These are phyloP conservation scores for Sminthurinus signatus DNA, from an alignment of 1,140 invertebrate genomes.

Conservation along the genomic window DNA sequence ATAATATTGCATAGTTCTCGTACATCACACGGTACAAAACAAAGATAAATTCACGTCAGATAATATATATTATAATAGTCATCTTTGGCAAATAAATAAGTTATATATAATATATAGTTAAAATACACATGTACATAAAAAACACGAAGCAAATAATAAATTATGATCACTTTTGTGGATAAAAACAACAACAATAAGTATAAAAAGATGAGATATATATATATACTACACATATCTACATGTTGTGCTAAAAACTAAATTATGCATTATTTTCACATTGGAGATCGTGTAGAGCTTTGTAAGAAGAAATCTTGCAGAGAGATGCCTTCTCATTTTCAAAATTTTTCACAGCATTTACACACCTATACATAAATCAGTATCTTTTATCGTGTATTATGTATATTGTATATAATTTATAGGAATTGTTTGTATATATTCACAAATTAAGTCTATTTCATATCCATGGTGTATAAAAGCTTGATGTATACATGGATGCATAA, in stretches of 20 bases:
- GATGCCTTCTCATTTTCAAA: constrained; percentile 3
- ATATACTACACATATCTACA: no score
- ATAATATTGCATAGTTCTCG: neutral
- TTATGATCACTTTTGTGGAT: no score
- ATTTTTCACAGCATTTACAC: neutral
- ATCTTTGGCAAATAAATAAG: neutral
- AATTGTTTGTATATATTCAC: no score
- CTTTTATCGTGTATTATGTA: no score
- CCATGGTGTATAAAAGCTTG: neutral
- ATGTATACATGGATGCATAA: neutral
- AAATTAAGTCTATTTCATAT: neutral
- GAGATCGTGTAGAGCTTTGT: neutral
- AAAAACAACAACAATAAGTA: no score
- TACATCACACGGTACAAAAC: neutral
- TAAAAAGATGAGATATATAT: no score
- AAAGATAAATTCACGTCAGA: neutral
- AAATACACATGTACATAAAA: neutral
- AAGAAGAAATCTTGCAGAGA: neutral
- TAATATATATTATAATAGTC: neutral
- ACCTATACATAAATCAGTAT: no score
- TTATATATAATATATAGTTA: neutral
- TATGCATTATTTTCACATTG: constrained; percentile 7
- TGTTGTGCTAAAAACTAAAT: no score
- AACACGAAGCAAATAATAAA: neutral
- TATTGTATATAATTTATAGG: no score